phyloP scores from a whole-genome alignment of 1,140 invertebrate genomes.

The Samia ricini region DNA sequence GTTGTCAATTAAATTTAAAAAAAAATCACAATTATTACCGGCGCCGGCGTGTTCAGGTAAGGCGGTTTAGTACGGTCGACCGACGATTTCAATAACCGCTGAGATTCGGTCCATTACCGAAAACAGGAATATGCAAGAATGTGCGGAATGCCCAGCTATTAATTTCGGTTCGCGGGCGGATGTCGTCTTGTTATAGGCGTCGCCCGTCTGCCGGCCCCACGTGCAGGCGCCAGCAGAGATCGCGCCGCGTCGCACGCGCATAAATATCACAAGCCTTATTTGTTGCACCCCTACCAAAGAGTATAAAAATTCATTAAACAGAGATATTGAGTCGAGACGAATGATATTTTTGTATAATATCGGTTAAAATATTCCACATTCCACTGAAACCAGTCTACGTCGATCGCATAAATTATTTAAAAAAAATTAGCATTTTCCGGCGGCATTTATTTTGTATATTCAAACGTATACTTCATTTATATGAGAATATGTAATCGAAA shows the following conservation, averaged over 20 bases:
- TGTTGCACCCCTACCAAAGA: slow-evolving; percentile 33
- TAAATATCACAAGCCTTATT: slow-evolving; percentile 39
- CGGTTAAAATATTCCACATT: slow-evolving; percentile 22
- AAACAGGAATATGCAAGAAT: slow-evolving; percentile 54
- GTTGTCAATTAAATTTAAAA: slow-evolving; percentile 10
- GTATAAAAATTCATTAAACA: slow-evolving; percentile 19
- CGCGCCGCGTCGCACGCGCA: slow-evolving; percentile 29
- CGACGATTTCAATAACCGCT: slow-evolving; percentile 26
- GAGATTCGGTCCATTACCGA: slow-evolving; percentile 22
- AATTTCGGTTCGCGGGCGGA: slow-evolving; percentile 50
- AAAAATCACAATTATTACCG: slow-evolving; percentile 8
- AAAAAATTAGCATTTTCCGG: slow-evolving; percentile 13
- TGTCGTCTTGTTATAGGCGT: slow-evolving; percentile 38
- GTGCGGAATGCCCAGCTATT: slow-evolving; percentile 58
- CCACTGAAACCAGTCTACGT: slow-evolving; percentile 16
- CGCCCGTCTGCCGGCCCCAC: slow-evolving; percentile 23
- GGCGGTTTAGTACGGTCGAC: slow-evolving; percentile 16
- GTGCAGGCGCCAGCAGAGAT: slow-evolving; percentile 45
- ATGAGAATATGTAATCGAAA: not conserved
- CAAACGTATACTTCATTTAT: not conserved
- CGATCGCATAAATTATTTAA: slow-evolving; percentile 8
- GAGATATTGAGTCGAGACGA: slow-evolving; percentile 18
- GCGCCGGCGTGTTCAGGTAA: slow-evolving; percentile 12
- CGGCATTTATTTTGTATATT: slow-evolving; percentile 10
- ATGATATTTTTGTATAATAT: slow-evolving; percentile 24